Conservation (phyloP, 2,113 vertebrate genomes). For the Meleagris gallopavo region DNA sequence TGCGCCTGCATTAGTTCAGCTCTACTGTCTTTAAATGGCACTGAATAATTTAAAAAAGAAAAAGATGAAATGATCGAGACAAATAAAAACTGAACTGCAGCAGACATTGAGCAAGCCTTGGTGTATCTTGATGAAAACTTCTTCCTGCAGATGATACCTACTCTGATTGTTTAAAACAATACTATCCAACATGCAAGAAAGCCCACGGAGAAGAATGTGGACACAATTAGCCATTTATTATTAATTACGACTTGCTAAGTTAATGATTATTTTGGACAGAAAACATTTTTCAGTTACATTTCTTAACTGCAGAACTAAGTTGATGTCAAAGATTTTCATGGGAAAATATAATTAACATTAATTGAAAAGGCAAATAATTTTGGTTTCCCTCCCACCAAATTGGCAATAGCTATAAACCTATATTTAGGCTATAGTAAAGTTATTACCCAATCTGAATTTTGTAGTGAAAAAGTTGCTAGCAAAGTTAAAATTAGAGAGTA, state of each 20-base stretch:
- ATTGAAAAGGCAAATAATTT: constrained; percentile 42
- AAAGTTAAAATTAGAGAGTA: background rate
- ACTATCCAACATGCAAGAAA: background rate
- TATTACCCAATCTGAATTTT: background rate
- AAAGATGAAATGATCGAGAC: background rate
- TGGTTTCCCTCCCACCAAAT: background rate
- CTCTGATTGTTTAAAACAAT: background rate
- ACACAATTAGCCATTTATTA: background rate
- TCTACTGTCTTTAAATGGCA: background rate
- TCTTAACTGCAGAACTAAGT: background rate
- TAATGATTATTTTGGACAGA: background rate
- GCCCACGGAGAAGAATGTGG: background rate
- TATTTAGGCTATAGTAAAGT: constrained; percentile 25
- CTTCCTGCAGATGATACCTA: background rate
- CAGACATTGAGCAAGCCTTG: background rate
- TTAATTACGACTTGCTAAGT: background rate
- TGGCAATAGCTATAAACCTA: background rate
- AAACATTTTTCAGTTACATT: background rate
- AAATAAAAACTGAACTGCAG: background rate
- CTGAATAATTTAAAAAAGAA: background rate
- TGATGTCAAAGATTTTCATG: background rate
- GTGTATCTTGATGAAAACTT: background rate
- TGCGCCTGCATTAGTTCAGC: background rate
- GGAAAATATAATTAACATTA: constrained; percentile 21
- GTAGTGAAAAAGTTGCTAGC: background rate